These are phyloP conservation scores for Casuarius casuarius DNA, from an alignment of 2,113 vertebrate species.

Conservation along the genomic window DNA sequence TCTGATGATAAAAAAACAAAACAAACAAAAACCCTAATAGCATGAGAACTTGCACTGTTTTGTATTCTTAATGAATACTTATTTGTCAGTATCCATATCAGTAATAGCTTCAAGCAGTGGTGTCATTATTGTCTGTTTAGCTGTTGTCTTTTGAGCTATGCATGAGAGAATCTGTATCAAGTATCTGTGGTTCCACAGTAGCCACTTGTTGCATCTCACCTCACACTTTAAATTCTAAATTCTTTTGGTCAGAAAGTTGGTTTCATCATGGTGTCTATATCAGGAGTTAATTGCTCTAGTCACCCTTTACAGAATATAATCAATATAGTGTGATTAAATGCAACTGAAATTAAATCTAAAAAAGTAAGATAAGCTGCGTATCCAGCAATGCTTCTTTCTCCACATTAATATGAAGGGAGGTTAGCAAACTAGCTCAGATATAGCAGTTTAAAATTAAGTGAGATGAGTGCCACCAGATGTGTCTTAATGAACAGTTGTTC, in stretches of 20 bases:
- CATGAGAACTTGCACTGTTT: background rate
- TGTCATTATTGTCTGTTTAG: background rate
- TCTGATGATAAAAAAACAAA: background rate
- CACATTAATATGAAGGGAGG: background rate
- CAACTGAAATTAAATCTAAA: background rate
- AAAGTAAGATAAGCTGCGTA: background rate
- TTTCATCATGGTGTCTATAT: background rate
- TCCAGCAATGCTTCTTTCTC: background rate
- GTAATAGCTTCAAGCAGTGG: background rate
- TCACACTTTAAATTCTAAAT: background rate
- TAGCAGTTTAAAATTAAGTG: background rate
- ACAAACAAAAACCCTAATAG: background rate
- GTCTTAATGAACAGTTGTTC: background rate
- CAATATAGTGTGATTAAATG: background rate
- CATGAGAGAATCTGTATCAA: background rate
- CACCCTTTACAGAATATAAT: background rate
- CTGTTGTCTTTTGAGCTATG: background rate
- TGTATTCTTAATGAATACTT: background rate
- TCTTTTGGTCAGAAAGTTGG: background rate
- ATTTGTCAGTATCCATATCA: background rate
- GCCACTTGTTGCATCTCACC: background rate
- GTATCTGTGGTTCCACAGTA: background rate
- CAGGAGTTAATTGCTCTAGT: background rate
- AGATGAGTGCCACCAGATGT: background rate
- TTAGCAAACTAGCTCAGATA: background rate